A percentile compares a stretch with the other conserved stretches of the same genome.
Conservation (phyloP, 2,888 invertebrate species). For the Folsomia manolachei region DNA sequence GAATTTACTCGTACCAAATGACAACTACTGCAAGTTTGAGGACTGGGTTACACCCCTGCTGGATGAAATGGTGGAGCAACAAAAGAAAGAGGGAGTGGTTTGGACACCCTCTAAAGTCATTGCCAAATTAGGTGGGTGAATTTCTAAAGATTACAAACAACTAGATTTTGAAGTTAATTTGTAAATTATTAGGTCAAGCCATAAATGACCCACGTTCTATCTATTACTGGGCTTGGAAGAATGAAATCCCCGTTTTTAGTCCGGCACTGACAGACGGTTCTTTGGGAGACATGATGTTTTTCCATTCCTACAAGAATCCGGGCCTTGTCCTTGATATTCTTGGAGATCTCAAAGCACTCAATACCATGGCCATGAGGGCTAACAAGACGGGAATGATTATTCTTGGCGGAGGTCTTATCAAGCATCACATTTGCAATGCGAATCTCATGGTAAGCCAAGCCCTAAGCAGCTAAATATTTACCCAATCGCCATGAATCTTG, state of each 20-base stretch:
- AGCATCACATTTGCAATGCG: slow-evolving; percentile 99
- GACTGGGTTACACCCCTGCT: slow-evolving; percentile 94
- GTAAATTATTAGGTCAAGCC: slow-evolving; percentile 62
- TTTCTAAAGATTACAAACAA: background rate
- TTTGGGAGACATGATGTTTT: slow-evolving; percentile 97
- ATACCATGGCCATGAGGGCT: slow-evolving; percentile 91
- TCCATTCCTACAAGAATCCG: slow-evolving; percentile 90
- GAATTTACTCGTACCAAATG: slow-evolving; percentile 94
- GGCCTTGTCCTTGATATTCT: slow-evolving; percentile 91
- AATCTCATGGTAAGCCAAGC: slow-evolving; percentile 85
- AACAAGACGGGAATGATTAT: slow-evolving; percentile 94
- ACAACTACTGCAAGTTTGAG: slow-evolving; percentile 96
- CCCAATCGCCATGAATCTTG: no score
- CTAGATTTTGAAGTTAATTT: background rate
- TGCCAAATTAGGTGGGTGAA: slow-evolving; percentile 63
- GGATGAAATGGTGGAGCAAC: slow-evolving; percentile 85
- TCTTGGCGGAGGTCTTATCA: slow-evolving; percentile 92
- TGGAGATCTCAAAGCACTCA: slow-evolving; percentile 81
- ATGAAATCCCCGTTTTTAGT: slow-evolving; percentile 95
- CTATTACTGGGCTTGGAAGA: slow-evolving; percentile 94
- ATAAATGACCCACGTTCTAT: slow-evolving; percentile 89
- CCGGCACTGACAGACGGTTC: slow-evolving; percentile 98
- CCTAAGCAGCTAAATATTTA: background rate
- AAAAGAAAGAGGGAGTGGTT: slow-evolving; percentile 58
- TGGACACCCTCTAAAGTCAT: slow-evolving; percentile 94